Evolutionary conservation across 2,888 invertebrate genomes (phyloP).

Genomic region (Falcaria lacertinaria): DNA sequence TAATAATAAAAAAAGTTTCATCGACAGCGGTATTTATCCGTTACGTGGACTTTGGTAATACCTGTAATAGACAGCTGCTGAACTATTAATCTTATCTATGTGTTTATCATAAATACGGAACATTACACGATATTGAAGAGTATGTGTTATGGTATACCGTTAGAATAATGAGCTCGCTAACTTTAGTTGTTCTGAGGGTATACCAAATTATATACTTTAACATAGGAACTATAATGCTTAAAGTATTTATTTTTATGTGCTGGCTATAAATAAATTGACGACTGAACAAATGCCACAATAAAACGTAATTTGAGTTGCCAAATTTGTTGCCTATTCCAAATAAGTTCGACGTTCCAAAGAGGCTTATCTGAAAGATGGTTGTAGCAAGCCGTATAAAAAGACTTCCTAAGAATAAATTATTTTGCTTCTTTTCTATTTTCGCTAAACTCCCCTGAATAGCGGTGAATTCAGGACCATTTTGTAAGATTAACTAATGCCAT

Average conservation of each 20-base stretch:
- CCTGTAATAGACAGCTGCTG: background rate
- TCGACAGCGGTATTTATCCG: background rate
- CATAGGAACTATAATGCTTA: no score
- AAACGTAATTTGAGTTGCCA: conserved; percentile 13
- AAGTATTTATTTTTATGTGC: no score
- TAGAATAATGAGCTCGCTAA: no score
- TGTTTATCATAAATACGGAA: no score
- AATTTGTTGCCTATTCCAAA: conserved; percentile 12
- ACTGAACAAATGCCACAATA: conserved; percentile 4
- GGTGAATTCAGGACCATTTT: conserved; percentile 16
- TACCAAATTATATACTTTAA: no score
- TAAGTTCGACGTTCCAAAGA: conserved; percentile 18
- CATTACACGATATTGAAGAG: no score
- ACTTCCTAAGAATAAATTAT: conserved; percentile 18
- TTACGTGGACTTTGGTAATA: background rate
- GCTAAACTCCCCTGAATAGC: conserved; percentile 13
- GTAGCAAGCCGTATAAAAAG: conserved; percentile 13
- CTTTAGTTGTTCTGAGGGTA: no score
- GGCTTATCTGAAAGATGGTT: conserved; percentile 8
- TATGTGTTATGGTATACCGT: no score
- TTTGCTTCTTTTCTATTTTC: conserved; percentile 19
- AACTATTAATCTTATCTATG: background rate
- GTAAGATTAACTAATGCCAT: conserved; percentile 26
- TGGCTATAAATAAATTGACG: no score
- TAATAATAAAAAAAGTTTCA: background rate